Evolutionary conservation across 2,888 invertebrate genomes (phyloP), one percentile per base, ranked within the genome.

Genomic region (Mythimna ferrago): DNA sequence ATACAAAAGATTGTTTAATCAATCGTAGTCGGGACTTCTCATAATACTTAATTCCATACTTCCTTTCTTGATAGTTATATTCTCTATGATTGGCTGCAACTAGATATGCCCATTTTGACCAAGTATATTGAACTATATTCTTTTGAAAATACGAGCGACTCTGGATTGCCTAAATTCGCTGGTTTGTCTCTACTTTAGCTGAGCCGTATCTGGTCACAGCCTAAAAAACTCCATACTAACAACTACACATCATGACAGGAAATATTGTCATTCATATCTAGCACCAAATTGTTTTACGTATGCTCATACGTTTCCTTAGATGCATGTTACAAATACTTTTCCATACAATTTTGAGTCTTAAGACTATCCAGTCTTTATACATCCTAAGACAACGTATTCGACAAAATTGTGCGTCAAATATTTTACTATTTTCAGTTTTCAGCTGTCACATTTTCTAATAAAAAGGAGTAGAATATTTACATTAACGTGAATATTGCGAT

Each of bases 351-450:
- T 62, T 21, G 54, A 70, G 64, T 65, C 69, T 48, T 53, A 26
- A 71, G 66, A 74, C 74, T 56, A 66, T 71, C 81, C 83, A 82
- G 70, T 78, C 67, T 82, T 78, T 74, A 76, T 73, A 87, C 76
- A 79, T 41, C 64, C 81, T 76, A 86, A 76, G 81, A 73, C 62
- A 77, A 72, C 61, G 69, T 74, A 71, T 62, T 53, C 75, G 38
- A 66, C 44, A 70, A 80, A 74, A 72, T 92, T 93, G 93, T 93
- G 93, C 92, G 92, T 87, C 87, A 76, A 84, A 82, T 86, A 91
- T 92, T 93, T 92, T 93, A 93, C 93, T 93, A 93, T 93, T 92
- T 93, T 93, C 93, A 89, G 85, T 89, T 93, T 92, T 92, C 83
- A 81, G 60, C 62, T 78, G 83, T 83, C 84, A 87, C 78, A 78